Evolutionary conservation across 2,888 invertebrate species (phyloP).

Genomic region (Micoletzkya japonica): DNA sequence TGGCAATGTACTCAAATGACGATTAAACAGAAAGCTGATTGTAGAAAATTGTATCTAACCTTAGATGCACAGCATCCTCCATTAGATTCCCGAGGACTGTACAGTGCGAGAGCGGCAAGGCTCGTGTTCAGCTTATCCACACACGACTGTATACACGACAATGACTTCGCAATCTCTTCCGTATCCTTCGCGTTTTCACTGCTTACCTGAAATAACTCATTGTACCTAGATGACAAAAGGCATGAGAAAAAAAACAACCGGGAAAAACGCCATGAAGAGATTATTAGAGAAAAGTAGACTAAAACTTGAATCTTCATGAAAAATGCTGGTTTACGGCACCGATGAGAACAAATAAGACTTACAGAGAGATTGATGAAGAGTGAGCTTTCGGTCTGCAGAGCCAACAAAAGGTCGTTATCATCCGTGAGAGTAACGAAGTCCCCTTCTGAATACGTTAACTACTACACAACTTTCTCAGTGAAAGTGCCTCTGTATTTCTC

Average conservation of each 20-base stretch:
- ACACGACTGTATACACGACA: conserved; percentile 25
- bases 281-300: too few relatives aligned
- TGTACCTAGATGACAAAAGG: too few relatives aligned
- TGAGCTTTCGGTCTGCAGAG: conserved; percentile 36
- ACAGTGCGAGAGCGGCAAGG: conserved; percentile 4
- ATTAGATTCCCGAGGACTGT: too few relatives aligned
- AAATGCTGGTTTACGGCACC: too few relatives aligned
- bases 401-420: conserved; percentile 50
- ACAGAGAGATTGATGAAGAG: conserved; percentile 29
- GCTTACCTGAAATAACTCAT: conserved; percentile 10
- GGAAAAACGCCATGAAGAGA: too few relatives aligned
- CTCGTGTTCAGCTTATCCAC: conserved; percentile 18
- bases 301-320: too few relatives aligned
- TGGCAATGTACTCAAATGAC: too few relatives aligned
- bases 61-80: too few relatives aligned
- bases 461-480: background rate
- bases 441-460: conserved; percentile 40
- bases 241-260: too few relatives aligned
- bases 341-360: background rate
- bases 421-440: conserved; percentile 49
- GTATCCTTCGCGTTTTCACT: background rate
- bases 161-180: conserved; percentile 12
- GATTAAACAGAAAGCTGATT: too few relatives aligned
- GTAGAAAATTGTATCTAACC: too few relatives aligned
- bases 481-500: background rate